phyloP scores from a whole-genome alignment of 2,888 invertebrate species.

The Philopedon plagiatum region DNA sequence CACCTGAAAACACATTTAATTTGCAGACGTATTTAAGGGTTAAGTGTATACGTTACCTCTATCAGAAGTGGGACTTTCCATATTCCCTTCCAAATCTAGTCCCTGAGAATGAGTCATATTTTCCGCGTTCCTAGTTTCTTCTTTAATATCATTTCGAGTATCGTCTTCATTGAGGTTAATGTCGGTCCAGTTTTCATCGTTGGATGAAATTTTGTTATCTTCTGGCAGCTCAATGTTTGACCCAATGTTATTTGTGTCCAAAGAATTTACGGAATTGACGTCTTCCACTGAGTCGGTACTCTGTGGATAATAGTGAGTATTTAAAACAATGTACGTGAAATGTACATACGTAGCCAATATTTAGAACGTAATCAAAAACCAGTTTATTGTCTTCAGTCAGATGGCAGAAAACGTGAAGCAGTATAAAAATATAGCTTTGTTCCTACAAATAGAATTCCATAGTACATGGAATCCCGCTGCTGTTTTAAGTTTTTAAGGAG shows the following conservation, averaged over 20 bases:
- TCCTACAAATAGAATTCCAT: too few species aligned
- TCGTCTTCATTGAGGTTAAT: slow-evolving; percentile 90
- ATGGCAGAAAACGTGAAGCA: too few species aligned
- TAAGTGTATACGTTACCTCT: slow-evolving; percentile 39
- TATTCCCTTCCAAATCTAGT: slow-evolving; percentile 80
- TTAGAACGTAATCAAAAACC: background rate
- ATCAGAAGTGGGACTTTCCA: slow-evolving; percentile 55
- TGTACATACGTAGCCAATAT: slow-evolving; percentile 43
- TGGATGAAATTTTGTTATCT: slow-evolving; percentile 77
- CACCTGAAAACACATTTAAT: slow-evolving; percentile 66
- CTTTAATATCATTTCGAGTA: slow-evolving; percentile 69
- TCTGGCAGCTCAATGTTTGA: slow-evolving; percentile 80
- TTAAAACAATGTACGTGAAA: too few species aligned
- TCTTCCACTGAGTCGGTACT: slow-evolving; percentile 91
- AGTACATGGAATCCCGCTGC: too few species aligned
- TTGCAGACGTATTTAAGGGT: background rate
- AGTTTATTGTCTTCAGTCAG: too few species aligned
- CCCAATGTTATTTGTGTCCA: slow-evolving; percentile 81
- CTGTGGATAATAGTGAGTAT: slow-evolving; percentile 70
- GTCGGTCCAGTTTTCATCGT: slow-evolving; percentile 94
- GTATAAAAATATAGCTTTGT: too few species aligned
- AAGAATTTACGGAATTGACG: slow-evolving; percentile 81
- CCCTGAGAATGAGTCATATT: slow-evolving; percentile 73
- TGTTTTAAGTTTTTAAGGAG: too few species aligned
- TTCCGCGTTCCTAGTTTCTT: slow-evolving; percentile 73